Conservation (phyloP, 2,797 vertebrate genomes). For the Arrhamphus sclerolepis region DNA sequence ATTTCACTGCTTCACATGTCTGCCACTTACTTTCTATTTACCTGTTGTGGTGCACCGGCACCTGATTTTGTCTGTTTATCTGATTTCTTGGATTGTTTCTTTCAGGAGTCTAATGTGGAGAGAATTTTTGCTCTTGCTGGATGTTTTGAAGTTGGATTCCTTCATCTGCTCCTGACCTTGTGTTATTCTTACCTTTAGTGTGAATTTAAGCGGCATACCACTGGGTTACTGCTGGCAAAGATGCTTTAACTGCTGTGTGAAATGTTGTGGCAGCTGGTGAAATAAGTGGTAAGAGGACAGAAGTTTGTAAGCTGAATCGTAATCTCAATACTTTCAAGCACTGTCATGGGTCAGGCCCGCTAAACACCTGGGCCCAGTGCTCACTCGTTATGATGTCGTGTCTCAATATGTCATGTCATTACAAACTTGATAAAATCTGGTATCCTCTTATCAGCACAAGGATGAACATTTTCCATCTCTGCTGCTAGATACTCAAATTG, state of each 20-base stretch:
- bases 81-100: too few species aligned
- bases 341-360: background rate
- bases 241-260: slow-evolving; percentile 1
- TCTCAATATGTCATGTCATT: background rate
- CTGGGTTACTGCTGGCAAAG: background rate
- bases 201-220: background rate
- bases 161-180: too few species aligned
- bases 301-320: background rate
- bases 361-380: too few species aligned
- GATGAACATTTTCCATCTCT: background rate
- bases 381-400: background rate
- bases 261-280: background rate
- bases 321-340: background rate
- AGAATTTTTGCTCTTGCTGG: too few species aligned
- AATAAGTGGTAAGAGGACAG: background rate
- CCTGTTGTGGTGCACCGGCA: too few species aligned
- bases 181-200: background rate
- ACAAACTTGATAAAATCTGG: too few species aligned
- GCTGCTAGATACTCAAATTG: background rate
- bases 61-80: too few species aligned
- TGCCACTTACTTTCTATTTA: too few species aligned
- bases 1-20: too few species aligned
- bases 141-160: too few species aligned
- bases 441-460: too few species aligned
- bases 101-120: too few species aligned